phyloP scores from a whole-genome alignment of 2,113 vertebrate species.

The Xiphias gladius region DNA sequence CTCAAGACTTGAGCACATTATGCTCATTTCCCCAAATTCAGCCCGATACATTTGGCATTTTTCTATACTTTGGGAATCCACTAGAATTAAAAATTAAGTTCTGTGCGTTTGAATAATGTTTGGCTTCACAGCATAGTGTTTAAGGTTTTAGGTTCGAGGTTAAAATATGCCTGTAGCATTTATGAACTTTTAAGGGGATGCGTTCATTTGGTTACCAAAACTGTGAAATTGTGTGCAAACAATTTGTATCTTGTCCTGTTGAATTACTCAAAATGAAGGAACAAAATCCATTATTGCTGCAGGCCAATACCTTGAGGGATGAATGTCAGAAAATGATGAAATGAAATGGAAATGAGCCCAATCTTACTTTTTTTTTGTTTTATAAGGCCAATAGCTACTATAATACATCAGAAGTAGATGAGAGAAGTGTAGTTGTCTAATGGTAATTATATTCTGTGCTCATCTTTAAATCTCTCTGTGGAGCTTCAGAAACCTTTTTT shows the following conservation, averaged over 20 bases:
- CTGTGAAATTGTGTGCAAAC: not conserved
- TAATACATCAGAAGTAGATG: not conserved
- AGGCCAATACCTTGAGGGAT: not conserved
- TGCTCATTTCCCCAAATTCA: no score
- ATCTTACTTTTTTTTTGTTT: not conserved
- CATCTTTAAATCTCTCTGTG: slow-evolving; percentile 52
- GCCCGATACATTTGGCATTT: no score
- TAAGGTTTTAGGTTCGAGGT: not conserved
- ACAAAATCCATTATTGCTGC: not conserved
- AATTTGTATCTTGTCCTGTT: not conserved
- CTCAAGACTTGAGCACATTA: no score
- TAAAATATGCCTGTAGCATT: not conserved
- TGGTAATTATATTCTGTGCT: slow-evolving; percentile 38
- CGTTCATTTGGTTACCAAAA: slow-evolving; percentile 9
- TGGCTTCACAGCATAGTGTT: not conserved
- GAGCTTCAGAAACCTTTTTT: slow-evolving; percentile 36
- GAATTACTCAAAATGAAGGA: not conserved
- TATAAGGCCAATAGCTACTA: not conserved
- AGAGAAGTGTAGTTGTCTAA: slow-evolving; percentile 3
- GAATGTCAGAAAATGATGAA: not conserved
- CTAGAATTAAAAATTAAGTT: no score
- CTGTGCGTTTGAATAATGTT: no score
- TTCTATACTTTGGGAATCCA: no score
- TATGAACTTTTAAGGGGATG: not conserved
- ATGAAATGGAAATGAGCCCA: slow-evolving; percentile 12